Evolutionary conservation across 1,140 invertebrate genomes (phyloP).

Genomic region (Mycetomoellerius zeteki): DNA sequence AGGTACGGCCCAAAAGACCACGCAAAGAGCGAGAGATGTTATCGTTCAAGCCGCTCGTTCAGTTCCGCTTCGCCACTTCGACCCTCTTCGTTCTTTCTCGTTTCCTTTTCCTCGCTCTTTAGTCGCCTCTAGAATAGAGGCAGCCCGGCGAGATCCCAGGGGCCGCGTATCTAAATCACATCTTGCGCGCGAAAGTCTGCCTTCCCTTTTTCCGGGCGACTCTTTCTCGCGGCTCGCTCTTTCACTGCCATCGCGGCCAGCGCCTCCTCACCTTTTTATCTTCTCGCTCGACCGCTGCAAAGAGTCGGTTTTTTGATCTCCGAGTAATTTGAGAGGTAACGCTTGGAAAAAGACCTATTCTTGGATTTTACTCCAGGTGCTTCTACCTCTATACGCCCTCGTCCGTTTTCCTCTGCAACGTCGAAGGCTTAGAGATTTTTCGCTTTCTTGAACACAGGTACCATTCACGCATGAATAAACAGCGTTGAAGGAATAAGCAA

Average conservation of each 20-base stretch:
- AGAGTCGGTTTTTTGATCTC: slow-evolving; percentile 61
- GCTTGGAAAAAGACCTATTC: slow-evolving; percentile 37
- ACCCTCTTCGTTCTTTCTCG: background rate
- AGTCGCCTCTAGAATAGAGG: slow-evolving; percentile 33
- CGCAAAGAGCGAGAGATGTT: slow-evolving; percentile 55
- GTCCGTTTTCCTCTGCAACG: background rate
- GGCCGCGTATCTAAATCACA: slow-evolving; percentile 81
- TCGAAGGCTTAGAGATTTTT: slow-evolving; percentile 27
- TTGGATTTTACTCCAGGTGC: slow-evolving; percentile 19
- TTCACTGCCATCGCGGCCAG: slow-evolving; percentile 29
- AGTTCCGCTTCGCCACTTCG: slow-evolving; percentile 31
- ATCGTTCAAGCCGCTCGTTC: slow-evolving; percentile 35
- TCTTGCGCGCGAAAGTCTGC: slow-evolving; percentile 77
- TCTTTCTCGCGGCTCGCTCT: slow-evolving; percentile 53
- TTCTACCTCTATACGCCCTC: background rate
- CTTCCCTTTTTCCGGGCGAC: slow-evolving; percentile 47
- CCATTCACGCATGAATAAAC: background rate
- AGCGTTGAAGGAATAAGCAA: background rate
- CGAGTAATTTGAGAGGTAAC: slow-evolving; percentile 65
- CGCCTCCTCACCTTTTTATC: slow-evolving; percentile 53
- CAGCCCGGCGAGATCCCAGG: slow-evolving; percentile 4
- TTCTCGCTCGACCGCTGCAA: slow-evolving; percentile 15
- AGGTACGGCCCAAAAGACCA: slow-evolving; percentile 23
- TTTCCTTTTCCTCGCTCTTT: background rate
- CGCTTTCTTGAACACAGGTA: background rate